These are phyloP conservation scores for Andrena bucephala DNA, from an alignment of 2,888 invertebrate species.

Conservation along the genomic window DNA sequence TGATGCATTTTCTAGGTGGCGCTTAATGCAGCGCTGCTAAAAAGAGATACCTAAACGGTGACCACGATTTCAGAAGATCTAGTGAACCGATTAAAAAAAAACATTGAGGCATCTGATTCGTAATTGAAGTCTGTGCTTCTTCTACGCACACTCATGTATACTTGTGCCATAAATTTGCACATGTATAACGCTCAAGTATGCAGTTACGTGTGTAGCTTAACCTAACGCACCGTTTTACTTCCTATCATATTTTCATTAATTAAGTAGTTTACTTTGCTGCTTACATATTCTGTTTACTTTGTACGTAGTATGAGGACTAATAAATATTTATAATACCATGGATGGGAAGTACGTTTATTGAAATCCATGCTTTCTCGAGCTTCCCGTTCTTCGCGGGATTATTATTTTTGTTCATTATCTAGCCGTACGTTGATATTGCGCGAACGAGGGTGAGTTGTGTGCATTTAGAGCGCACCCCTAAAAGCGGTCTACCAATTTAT, in stretches of 20 bases:
- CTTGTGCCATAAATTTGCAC: no score
- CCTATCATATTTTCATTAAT: not conserved
- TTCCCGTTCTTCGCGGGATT: not conserved
- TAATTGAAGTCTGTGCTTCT: no score
- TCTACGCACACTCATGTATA: no score
- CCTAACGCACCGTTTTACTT: no score
- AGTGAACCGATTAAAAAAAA: no score
- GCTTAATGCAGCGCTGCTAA: no score
- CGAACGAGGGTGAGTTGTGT: not conserved
- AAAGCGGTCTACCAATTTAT: conserved; percentile 49
- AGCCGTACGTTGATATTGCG: conserved; percentile 6
- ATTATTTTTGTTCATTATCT: conserved; percentile 4
- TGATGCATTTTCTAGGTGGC: no score
- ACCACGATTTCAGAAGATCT: no score
- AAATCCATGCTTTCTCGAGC: not conserved
- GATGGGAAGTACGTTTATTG: not conserved
- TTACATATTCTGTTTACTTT: not conserved
- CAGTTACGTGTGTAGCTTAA: no score
- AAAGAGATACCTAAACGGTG: no score
- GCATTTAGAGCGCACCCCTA: conserved; percentile 19
- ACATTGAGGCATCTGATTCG: no score
- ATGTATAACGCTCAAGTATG: no score
- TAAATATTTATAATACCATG: not conserved
- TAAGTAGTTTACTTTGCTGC: not conserved
- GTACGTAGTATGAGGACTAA: not conserved